Evolutionary conservation across 1,140 invertebrate species (phyloP).

Genomic region (Trichonephila inaurata): DNA sequence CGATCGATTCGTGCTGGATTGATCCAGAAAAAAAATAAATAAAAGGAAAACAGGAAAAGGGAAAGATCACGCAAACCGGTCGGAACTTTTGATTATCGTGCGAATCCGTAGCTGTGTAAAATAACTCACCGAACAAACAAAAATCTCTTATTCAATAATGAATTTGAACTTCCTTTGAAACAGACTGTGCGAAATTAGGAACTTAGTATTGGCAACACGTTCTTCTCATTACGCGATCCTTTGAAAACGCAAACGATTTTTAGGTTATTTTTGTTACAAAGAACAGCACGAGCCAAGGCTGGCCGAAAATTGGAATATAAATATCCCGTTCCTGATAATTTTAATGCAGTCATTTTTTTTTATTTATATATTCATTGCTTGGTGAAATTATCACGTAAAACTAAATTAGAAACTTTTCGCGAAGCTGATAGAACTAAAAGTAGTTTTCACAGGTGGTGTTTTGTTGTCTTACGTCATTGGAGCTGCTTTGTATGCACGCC

Average conservation of each 20-base stretch:
- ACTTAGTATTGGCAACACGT: conserved; percentile 35
- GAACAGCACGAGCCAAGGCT: neutral
- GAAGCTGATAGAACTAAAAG: neutral
- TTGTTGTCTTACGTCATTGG: neutral
- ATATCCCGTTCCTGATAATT: conserved; percentile 23
- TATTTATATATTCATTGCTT: neutral
- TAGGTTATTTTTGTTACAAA: neutral
- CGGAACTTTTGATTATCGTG: neutral
- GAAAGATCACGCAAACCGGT: conserved; percentile 18
- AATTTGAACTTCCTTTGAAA: conserved; percentile 16
- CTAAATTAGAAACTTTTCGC: neutral
- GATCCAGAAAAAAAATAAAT: neutral
- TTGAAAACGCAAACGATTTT: neutral
- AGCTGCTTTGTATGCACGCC: neutral
- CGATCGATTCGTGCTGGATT: neutral
- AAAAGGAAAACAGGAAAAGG: neutral
- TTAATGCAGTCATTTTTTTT: neutral
- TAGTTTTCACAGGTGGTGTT: neutral
- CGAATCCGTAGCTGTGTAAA: conserved; percentile 6
- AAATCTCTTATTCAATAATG: conserved; percentile 10
- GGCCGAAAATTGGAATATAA: conserved; percentile 11
- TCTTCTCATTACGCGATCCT: neutral
- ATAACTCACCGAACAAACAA: conserved; percentile 4
- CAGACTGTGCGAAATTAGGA: conserved; percentile 17
- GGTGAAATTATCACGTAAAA: neutral